Conservation (phyloP, 1,140 invertebrate genomes). For the Listronotus bonariensis region DNA sequence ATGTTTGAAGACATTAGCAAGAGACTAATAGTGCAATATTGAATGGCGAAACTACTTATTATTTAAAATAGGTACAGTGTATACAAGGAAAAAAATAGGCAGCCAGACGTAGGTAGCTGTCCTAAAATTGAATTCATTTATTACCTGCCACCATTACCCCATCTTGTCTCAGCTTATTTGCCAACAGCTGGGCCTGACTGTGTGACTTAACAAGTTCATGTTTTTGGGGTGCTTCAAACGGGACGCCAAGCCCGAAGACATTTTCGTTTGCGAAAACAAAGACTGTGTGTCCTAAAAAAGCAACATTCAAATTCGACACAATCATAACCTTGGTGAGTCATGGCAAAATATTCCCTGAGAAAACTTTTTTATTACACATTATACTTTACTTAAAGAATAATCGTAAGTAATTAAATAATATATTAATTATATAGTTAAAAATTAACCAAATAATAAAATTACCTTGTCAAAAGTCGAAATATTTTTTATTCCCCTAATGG, state of each 20-base stretch:
- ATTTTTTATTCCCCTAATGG: constrained; percentile 19
- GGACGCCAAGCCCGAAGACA: constrained; percentile 54
- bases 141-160: constrained; percentile 54
- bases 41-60: no score
- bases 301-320: constrained; percentile 9
- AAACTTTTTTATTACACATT: background rate
- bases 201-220: constrained; percentile 54
- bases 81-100: background rate
- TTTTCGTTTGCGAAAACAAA: constrained; percentile 43
- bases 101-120: no score
- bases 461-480: constrained; percentile 30
- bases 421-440: background rate
- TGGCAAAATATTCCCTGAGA: constrained; percentile 16
- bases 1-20: no score
- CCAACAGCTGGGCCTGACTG: constrained; percentile 53
- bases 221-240: constrained; percentile 53
- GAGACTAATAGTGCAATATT: no score
- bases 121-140: background rate
- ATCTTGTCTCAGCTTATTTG: constrained; percentile 54
- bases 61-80: no score
- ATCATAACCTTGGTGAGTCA: constrained; percentile 24
- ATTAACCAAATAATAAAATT: constrained; percentile 6
- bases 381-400: no score
- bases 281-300: constrained; percentile 34
- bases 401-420: no score